Evolutionary conservation across 2,888 invertebrate genomes (phyloP), one percentile per base, ranked within the genome.

Genomic region (Ephialtes manifestator): DNA sequence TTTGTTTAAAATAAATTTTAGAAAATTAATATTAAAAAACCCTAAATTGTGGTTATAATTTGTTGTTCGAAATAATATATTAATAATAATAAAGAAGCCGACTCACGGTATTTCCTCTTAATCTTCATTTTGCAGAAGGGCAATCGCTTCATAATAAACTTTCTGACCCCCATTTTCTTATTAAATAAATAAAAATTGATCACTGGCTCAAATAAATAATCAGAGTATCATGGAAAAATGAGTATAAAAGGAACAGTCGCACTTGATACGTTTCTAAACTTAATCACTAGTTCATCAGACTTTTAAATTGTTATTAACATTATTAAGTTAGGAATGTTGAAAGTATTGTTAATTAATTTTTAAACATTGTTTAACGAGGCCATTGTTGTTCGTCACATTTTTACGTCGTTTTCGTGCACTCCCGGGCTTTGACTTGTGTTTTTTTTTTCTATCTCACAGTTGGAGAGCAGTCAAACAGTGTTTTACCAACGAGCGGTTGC

Each of bases 81-180:
- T 39, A 13, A 55, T 63, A 24, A 39, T n/a, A 72, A 55, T 18
- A 71, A 72, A 65, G 28, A 70, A 13, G 11, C 4, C 7, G 60
- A 90, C 91, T 91, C 86, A 93, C 93, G 88, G 78, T 89, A 90
- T 78, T 92, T 92, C 65, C 90, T 88, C 78, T 91, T 91, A 18
- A 89, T 82, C 83, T 93, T 93, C 81, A 91, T 87, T 83, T 92
- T 92, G 90, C 91, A 92, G 79, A 93, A 92, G 10, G 92, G 92
- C 85, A 93, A 89, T 79, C 92, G 87, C 79, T 93, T 93, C 90
- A 92, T 91, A 53, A 93, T 90, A 55, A 93, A 93, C 83, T 90
- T 93, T 86, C 92, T 93, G 77, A 93, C 91, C 71, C 93, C 93
- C 93, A 93, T 93, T 72, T 89, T 90, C 1, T 51, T 8, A 67